Conservation (phyloP, 2,888 invertebrate genomes). For the Dasysyrphus albostriatus region DNA sequence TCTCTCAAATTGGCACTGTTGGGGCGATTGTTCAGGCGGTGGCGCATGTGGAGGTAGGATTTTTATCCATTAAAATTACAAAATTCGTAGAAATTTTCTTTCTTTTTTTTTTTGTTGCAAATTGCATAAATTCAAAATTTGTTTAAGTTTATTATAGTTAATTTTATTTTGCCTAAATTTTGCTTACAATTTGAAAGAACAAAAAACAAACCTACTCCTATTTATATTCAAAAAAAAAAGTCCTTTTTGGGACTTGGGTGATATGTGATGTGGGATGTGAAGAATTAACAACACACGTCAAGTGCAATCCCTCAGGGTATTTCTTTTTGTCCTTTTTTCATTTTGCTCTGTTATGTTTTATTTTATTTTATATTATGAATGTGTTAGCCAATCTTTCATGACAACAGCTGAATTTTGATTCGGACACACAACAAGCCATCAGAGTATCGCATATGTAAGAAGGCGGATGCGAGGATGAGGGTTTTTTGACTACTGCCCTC, state of each 20-base stretch:
- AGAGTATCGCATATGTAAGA: constrained; percentile 67
- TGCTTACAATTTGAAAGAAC: constrained; percentile 31
- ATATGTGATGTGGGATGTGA: constrained; percentile 12
- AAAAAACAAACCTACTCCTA: constrained; percentile 7
- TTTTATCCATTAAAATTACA: constrained; percentile 56
- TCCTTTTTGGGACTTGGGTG: constrained; percentile 13
- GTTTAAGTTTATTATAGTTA: constrained; percentile 28
- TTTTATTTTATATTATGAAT: constrained; percentile 38
- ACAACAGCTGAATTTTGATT: constrained; percentile 76
- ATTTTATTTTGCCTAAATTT: constrained; percentile 32
- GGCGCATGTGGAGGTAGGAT: constrained; percentile 76
- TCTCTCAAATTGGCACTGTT: constrained; percentile 75
- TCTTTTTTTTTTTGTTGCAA: constrained; percentile 54
- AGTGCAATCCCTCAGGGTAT: constrained; percentile 57
- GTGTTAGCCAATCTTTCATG: constrained; percentile 72
- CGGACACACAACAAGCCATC: constrained; percentile 59
- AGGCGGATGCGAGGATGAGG: constrained; percentile 61
- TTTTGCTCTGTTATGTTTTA: constrained; percentile 37
- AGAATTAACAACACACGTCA: constrained; percentile 66
- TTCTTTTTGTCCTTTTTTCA: constrained; percentile 30
- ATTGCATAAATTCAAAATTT: constrained; percentile 24
- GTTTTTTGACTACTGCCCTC: constrained; percentile 69
- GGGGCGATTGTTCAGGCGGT: constrained; percentile 75
- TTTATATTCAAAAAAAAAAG: no score
- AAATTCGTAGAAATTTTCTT: constrained; percentile 58